phyloP scores from a whole-genome alignment of 1,140 invertebrate genomes.

The Gonioctena quinquepunctata region DNA sequence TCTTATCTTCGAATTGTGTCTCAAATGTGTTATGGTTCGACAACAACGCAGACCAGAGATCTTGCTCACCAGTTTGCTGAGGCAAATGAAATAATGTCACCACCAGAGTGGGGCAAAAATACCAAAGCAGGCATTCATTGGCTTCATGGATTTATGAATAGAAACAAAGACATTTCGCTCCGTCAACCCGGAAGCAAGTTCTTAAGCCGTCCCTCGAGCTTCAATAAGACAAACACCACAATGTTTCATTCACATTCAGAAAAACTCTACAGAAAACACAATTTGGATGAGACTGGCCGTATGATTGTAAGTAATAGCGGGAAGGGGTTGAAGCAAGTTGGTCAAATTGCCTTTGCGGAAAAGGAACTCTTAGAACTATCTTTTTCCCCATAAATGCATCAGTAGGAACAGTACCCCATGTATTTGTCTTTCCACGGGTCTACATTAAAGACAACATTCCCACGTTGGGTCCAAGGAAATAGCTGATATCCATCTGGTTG shows the following conservation, averaged over 20 bases:
- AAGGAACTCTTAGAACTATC: too few species aligned
- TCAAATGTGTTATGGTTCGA: too few species aligned
- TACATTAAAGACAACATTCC: conserved; percentile 46
- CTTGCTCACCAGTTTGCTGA: too few species aligned
- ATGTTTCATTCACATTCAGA: conserved; percentile 53
- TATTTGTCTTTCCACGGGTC: conserved; percentile 51
- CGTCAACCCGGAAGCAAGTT: conserved; percentile 19
- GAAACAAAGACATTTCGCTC: conserved; percentile 10
- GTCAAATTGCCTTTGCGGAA: conserved; percentile 54
- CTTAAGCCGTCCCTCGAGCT: conserved; percentile 15
- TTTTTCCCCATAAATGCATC: conserved; percentile 41
- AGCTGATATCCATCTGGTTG: conserved; percentile 50
- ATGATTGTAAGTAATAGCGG: conserved; percentile 54
- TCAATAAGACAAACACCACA: conserved; percentile 52
- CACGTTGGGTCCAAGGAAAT: conserved; percentile 46
- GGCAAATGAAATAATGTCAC: too few species aligned
- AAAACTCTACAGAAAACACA: conserved; percentile 42
- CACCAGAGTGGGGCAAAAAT: too few species aligned
- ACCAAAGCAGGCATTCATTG: too few species aligned
- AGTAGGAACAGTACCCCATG: conserved; percentile 46
- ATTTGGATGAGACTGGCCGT: conserved; percentile 58
- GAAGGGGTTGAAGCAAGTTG: conserved; percentile 55
- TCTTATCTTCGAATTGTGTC: too few species aligned
- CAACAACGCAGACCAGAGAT: too few species aligned
- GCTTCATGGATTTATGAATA: conserved; percentile 5